phyloP scores from a whole-genome alignment of 2,888 invertebrate genomes.

The Labia minor region DNA sequence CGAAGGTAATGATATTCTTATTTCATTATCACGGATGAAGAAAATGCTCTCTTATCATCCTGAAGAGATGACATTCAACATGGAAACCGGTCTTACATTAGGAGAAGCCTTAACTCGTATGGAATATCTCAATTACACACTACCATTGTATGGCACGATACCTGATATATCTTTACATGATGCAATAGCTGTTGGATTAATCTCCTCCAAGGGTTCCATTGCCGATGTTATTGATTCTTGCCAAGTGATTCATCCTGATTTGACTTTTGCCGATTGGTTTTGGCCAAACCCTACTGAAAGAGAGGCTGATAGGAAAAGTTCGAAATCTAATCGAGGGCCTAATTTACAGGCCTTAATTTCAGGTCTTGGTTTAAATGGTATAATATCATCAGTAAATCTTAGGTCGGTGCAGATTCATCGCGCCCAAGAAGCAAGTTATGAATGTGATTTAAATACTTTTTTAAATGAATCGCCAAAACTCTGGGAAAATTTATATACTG shows the following conservation, averaged over 20 bases:
- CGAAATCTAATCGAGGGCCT: constrained; percentile 16
- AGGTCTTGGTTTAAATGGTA: constrained; percentile 22
- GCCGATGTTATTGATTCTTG: constrained; percentile 21
- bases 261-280: constrained; percentile 16
- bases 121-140: constrained; percentile 20
- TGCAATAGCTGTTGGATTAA: constrained; percentile 23
- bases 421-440: constrained; percentile 22
- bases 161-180: constrained; percentile 23
- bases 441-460: constrained; percentile 18
- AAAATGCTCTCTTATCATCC: constrained; percentile 21
- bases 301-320: neutral
- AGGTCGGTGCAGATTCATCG: constrained; percentile 21
- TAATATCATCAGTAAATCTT: constrained; percentile 21
- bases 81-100: constrained; percentile 23
- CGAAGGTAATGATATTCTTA: constrained; percentile 18
- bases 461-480: constrained; percentile 19
- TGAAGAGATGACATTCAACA: constrained; percentile 22
- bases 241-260: constrained; percentile 20
- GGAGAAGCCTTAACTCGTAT: constrained; percentile 18
- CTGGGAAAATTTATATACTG: constrained; percentile 19
- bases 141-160: constrained; percentile 22
- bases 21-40: constrained; percentile 20
- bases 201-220: constrained; percentile 22
- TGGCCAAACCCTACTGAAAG: constrained; percentile 20
- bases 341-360: constrained; percentile 22